Evolutionary conservation across 1,140 invertebrate species (phyloP).

Genomic region (Trichonephila clavipes): DNA sequence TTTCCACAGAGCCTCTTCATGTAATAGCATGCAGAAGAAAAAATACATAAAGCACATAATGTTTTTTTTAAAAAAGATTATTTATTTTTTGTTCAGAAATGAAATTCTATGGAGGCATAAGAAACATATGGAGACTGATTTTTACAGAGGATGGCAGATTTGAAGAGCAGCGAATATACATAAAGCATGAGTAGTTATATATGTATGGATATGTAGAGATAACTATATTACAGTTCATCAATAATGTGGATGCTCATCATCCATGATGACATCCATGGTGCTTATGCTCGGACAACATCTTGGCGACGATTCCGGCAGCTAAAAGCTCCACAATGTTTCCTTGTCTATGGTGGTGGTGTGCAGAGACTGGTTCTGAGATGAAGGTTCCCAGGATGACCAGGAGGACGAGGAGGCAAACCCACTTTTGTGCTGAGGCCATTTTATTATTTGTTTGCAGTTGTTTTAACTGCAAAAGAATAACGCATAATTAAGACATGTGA

Average conservation of each 20-base stretch:
- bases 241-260: neutral
- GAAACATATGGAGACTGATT: neutral
- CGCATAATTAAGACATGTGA: too few relatives aligned
- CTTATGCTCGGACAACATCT: constrained; percentile 69
- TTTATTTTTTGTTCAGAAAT: neutral
- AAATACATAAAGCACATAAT: neutral
- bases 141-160: neutral
- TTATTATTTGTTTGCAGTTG: neutral
- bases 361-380: neutral
- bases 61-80: neutral
- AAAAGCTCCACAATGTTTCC: constrained; percentile 65
- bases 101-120: neutral
- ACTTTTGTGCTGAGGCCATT: constrained; percentile 62
- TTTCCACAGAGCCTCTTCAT: too few relatives aligned
- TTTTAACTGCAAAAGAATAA: too few relatives aligned
- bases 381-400: constrained; percentile 58
- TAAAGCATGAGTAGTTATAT: neutral
- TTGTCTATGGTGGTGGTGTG: neutral
- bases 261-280: constrained; percentile 63
- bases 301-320: constrained; percentile 73
- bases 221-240: neutral
- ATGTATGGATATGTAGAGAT: neutral
- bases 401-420: constrained; percentile 15
- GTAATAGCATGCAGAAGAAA: neutral
- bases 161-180: constrained; percentile 4